Evolutionary conservation across 2,113 vertebrate genomes (phyloP), one percentile per base, ranked within the genome.

Genomic region (Sinocyclocheilus maitianheensis): DNA sequence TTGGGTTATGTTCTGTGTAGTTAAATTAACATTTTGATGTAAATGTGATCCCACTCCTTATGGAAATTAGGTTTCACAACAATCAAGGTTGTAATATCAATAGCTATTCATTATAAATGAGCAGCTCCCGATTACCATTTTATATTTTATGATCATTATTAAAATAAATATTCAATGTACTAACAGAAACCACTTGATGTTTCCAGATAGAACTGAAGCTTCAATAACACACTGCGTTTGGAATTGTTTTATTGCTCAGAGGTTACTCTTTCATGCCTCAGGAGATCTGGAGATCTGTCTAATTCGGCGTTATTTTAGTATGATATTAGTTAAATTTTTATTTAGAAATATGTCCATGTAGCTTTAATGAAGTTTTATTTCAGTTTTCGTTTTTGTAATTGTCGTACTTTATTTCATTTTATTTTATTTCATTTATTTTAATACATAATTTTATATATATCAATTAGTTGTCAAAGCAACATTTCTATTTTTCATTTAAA

Each of bases 1-100:
- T 69, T 37, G 3, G 37, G 20, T 74, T 75, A 9, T 74, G 16
- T 22, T 72, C 34, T 20, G 34, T 71, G 67, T 69, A 16, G 34
- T 43, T 72, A 11, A 40, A 72, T 72, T 72, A 40, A 40, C 34
- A 72, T 72, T 72, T 72, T 9, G 40, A 72, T 40, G 69, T 40
- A 72, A 72, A 72, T 72, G 69, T 40, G 69, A 40, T 43, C 69
- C 37, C 69, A 72, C 69, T 43, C 37, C 18, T 72, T 16, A 69
- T 69, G 26, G 7, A 72, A 22, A 72, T 40, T 43, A 74, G 1
- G 20, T 46, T 46, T 74, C 37, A 46, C 4, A 40, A 72, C 69
- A 72, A 37, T 71, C 2, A 71, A 20, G 18, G 18, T 72, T 72
- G 18, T 72, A 72, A 72, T 22, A 72, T 72, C 34, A 43, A 72